These are phyloP conservation scores for Clarias platycephalus DNA, from an alignment of 2,797 vertebrate species.

Conservation along the genomic window DNA sequence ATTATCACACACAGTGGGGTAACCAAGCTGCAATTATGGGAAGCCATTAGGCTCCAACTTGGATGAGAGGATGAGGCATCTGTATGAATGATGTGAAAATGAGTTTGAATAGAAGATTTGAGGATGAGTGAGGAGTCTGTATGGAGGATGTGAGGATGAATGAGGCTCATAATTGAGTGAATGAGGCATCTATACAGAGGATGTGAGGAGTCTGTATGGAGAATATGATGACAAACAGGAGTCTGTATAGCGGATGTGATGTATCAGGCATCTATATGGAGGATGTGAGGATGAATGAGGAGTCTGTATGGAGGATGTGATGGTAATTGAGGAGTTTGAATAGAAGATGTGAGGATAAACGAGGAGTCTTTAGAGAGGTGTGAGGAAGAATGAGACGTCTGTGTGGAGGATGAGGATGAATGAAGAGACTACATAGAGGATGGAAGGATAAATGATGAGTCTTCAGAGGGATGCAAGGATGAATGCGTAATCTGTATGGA, in stretches of 20 bases:
- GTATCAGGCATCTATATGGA: not conserved
- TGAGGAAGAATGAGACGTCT: not conserved
- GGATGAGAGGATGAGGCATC: slow-evolving; percentile 43
- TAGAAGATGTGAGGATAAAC: not conserved
- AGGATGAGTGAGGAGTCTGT: not conserved
- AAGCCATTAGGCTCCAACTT: too few relatives aligned
- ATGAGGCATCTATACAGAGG: not conserved
- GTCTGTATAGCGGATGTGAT: not conserved
- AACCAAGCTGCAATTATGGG: too few relatives aligned
- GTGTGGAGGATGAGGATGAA: not conserved
- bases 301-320: not conserved
- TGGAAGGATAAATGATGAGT: slow-evolving; percentile 27
- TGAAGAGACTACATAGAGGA: not conserved
- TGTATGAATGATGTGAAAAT: not conserved
- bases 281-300: not conserved
- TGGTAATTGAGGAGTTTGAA: not conserved
- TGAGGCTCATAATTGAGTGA: too few relatives aligned
- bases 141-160: too few relatives aligned
- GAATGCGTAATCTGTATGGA: slow-evolving; percentile 5
- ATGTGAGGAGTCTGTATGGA: not conserved
- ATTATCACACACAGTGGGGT: too few relatives aligned
- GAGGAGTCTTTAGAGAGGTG: not conserved
- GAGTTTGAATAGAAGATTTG: not conserved
- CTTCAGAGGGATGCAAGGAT: slow-evolving; percentile 26
- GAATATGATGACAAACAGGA: not conserved